Base-by-base conservation (phyloP, 2,888 invertebrate species). In the Pseudanteris insignis region DNA sequence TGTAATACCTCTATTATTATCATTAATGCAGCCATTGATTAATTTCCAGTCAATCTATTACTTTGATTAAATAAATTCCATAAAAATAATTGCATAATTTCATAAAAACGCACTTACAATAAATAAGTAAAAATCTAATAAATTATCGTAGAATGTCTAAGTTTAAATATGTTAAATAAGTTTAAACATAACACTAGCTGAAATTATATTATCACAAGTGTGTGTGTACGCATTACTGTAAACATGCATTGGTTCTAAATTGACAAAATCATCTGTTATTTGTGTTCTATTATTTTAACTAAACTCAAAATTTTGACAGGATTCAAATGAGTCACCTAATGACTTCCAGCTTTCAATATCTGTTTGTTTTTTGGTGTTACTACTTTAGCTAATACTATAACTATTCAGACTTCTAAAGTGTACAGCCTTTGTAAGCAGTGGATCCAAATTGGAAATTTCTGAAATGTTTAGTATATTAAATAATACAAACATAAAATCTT, bases 201-300 rank as follows among this genome's bases (percentile, higher is more conserved):
- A 74, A 15, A 86, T 73, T 28, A 84, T 80, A 34, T 85, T 83
- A 51, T 85, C 84, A 67, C 85, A 86, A 1, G 84, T 85, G 71
- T 83, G 83, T 9, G 84, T 84, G 57, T 79, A 82, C 64, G 79
- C 83, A 65, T 84, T 81, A 47, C 77, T 81, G 59, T 82, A 83
- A 8, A 81, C 63, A 12, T 66, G 68, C 64, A 81, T 70, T 29
- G 81, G 78, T 63, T 81, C 81, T 44, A 81, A 75, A 26, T 76
- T 72, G 11, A 60, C 67, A 24, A 79, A 73, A 62, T 79, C 77
- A 44, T 80, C 78, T 1, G 84, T 84, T 0, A 87, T 87, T 74
- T 87, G 87, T 0, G 87, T 87, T 74, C 87, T 86, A 63, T 85
- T 83, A 61, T 84, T 82, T 50, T 85, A 84, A 53, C 84, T 82